Base-by-base conservation (phyloP, 1,140 invertebrate genomes). In the Camponotus floridanus region DNA sequence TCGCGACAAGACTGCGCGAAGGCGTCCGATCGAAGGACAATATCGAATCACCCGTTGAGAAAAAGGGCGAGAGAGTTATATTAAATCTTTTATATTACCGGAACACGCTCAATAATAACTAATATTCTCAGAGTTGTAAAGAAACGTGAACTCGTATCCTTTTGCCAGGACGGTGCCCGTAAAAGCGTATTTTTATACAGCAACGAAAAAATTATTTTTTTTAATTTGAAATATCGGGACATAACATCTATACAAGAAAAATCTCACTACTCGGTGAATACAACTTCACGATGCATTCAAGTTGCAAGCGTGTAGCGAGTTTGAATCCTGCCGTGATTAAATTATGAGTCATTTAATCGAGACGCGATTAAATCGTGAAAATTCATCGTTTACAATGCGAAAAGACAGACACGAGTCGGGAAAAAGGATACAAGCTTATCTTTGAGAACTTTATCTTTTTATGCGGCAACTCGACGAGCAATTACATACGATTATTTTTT, bases 1-100 rank as follows among this genome's bases (percentile, higher is more conserved):
- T 36, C 51, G 68, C 67, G 84, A n/a, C 85, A 86, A 92, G 89
- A 91, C 89, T 88, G 90, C 90, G 90, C 87, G 84, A 90, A 86
- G 79, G 86, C 86, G 88, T 76, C 85, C 87, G 73, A 87, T 86
- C 86, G 86, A 78, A 91, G 88, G 89, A 87, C 86, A 88, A 91
- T 86, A 92, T 91, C 81, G 90, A 86, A 90, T 90, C 86, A 84
- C 90, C 89, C 90, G 67, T 78, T 90, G 88, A 91, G 90, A 92
- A 91, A 90, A 79, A 88, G 90, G 68, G 62, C 36, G 87, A 62
- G 64, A 78, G 64, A 88, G 71, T 64, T 88, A 86, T 84, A 64
- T 86, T 76, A 86, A 88, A 76, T 64, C 64, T 86, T 68, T 89
- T 71, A 86, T 86, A 78, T 86, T 86, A 80, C 86, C 70, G 70